Base-by-base conservation (phyloP, 1,140 invertebrate genomes). In the Pogonognathellus flavescens region DNA sequence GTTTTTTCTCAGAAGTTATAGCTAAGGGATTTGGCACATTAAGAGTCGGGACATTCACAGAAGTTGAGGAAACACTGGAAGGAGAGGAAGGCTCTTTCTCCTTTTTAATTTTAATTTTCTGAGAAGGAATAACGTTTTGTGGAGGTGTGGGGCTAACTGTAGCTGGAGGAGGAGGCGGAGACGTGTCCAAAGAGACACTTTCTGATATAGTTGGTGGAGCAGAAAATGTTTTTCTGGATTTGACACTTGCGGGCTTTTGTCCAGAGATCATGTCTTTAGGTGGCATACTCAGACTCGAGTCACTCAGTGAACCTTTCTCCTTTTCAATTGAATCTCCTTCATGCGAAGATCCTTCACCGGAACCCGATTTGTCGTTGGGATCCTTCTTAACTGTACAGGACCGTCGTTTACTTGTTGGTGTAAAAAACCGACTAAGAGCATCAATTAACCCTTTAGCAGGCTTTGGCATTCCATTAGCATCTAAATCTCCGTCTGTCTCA, bases 341-440 rank as follows among this genome's bases (percentile, higher is more conserved):
- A 31, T 76, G 70, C 49, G 70, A 76, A 49, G 70, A 76, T 76
- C 70, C 70, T 76, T 76, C 70, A 76, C 70, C 70, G 41, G 70
- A 76, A 49, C 70, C 70, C 13, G 70, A 76, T 76, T 76, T 80
- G 31, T 85, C 84, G 20, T 53, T 31, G 3, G 72, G 50, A 13
- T 87, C 86, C 31, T 88, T 88, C 57, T 88, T 88, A 16, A 88
- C n/a, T 5, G 87, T 88, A 31, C 87, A 88, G 8, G 87, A 83
- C 22, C 87, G 50, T 31, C 90, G 80, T 85, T 89, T 89, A 59
- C 90, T 89, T 5, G 89, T 86, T 10, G 91, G 91, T 10, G 91
- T 91, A 80, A 91, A 91, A 88, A 91, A 91, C 62, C 88, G 85
- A 14, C 89, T 88, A 6, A 91, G 88, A 14, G 90, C 90, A 84